phyloP scores from a whole-genome alignment of 1,140 invertebrate species.

The Drosophila kepulauana region DNA sequence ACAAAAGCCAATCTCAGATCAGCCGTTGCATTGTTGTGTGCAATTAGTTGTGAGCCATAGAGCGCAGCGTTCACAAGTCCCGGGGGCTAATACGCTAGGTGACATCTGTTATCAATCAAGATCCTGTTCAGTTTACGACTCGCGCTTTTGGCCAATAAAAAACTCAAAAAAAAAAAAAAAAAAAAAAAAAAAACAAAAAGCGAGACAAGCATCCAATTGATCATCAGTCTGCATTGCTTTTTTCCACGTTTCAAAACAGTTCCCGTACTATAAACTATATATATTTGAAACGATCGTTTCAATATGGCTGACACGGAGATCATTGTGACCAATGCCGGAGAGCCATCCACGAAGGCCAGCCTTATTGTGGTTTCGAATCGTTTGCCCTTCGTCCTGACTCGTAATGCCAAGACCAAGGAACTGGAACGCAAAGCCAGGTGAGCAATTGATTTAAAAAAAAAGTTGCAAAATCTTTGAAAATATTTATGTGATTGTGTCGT shows the following conservation, averaged over 20 bases:
- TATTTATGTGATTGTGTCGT: conserved; percentile 1
- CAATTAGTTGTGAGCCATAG: conserved; percentile 48
- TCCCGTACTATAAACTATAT: neutral
- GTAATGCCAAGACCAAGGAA: conserved; percentile 89
- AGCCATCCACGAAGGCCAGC: conserved; percentile 86
- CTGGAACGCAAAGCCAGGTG: conserved; percentile 93
- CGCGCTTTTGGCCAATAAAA: conserved; percentile 3
- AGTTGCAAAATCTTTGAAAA: neutral
- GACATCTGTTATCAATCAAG: conserved; percentile 10
- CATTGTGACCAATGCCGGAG: conserved; percentile 75
- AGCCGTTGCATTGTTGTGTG: conserved; percentile 39
- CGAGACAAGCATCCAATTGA: conserved; percentile 1
- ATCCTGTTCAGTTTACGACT: conserved; percentile 11
- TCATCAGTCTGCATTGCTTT: conserved; percentile 1
- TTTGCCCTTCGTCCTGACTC: conserved; percentile 93
- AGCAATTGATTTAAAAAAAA: conserved; percentile 63
- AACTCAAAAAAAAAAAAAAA: no score
- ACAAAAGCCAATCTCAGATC: conserved; percentile 12
- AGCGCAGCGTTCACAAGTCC: conserved; percentile 40
- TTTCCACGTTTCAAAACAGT: neutral
- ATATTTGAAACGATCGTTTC: conserved; percentile 1
- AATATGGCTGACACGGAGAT: conserved; percentile 82
- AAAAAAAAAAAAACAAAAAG: no score
- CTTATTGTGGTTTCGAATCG: conserved; percentile 96
- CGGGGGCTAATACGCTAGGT: conserved; percentile 17